phyloP scores from a whole-genome alignment of 2,888 invertebrate species.

The Drosophila kuntzei region DNA sequence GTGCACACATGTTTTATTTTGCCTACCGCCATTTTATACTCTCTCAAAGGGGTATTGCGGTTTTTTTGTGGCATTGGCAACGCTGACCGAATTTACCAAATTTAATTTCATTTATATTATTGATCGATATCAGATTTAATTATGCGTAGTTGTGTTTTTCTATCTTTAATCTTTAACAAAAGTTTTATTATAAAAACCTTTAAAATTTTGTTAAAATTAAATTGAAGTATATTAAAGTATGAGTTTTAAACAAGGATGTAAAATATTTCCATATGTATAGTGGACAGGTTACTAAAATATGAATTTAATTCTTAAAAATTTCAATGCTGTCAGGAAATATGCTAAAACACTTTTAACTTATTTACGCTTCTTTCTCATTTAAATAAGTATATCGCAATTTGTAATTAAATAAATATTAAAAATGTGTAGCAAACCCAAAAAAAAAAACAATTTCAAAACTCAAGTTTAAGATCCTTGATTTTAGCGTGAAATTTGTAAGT shows the following conservation, averaged over 20 bases:
- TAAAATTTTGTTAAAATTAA: not conserved
- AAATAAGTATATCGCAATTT: not conserved
- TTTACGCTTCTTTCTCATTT: not conserved
- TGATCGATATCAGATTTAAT: not conserved
- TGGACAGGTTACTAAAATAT: too few relatives aligned
- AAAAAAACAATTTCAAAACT: conserved; percentile 7
- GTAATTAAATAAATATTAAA: too few relatives aligned
- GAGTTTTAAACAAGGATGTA: too few relatives aligned
- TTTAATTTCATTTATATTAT: not conserved
- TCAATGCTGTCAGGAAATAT: not conserved
- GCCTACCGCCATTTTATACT: conserved; percentile 13
- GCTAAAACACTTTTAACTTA: not conserved
- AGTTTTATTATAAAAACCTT: not conserved
- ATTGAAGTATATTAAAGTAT: not conserved
- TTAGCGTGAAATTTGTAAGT: too few relatives aligned
- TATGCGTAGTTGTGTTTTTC: not conserved
- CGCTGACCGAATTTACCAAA: not conserved
- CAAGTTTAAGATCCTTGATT: too few relatives aligned
- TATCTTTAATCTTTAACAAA: not conserved
- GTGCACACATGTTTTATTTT: conserved; percentile 19
- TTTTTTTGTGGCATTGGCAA: conserved; percentile 2
- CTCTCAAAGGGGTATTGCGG: conserved; percentile 13
- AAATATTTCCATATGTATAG: too few relatives aligned
- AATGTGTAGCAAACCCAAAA: too few relatives aligned
- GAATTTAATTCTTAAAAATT: too few relatives aligned